Base-by-base conservation (phyloP, 1,140 invertebrate species). In the Brachionus rubens region DNA sequence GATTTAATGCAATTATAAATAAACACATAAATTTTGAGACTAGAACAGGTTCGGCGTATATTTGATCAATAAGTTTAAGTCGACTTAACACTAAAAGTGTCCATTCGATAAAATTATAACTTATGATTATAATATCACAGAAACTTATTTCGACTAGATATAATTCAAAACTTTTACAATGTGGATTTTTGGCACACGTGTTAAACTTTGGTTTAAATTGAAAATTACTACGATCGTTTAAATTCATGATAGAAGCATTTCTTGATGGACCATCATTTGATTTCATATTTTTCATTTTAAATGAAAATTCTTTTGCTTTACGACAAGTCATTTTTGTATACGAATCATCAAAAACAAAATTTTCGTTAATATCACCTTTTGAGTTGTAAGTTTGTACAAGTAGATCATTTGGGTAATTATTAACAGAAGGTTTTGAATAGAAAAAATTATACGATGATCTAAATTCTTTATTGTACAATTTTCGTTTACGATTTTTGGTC, bases 1-100 rank as follows among this genome's bases (percentile, higher is more conserved):
- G 26, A 41, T 72, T 72, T 41, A 72, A n/a, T 12, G 68, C 43
- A n/a, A 72, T 72, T 28, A 72, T 72, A 72, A 72, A 52, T 19
- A 26, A 46, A 19, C 68, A 72, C 68, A 72, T 72, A 30, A 72
- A 72, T 48, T 40, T 54, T 5, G 68, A 72, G 9, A 72, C 50
- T 19, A 72, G 47, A 33, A 72, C 47, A 36, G 68, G 68, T 24
- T 72, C 68, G 10, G 36, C 36, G 19, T 72, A 72, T 9, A 72
- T 52, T 24, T 10, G 9, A 26, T 72, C 46, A 24, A 72, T 72
- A 14, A 72, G 9, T 36, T 33, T 50, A 21, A 50, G 33, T 5
- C 68, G 19, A 30, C 68, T 72, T 7, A 72, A 28, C 28, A 72
- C 19, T 0, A 72, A 33, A 3, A 72, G 28, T 30, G 46, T 50